Evolutionary conservation across 2,888 invertebrate genomes (phyloP).

Genomic region (Nematopogon swammerdamellus): DNA sequence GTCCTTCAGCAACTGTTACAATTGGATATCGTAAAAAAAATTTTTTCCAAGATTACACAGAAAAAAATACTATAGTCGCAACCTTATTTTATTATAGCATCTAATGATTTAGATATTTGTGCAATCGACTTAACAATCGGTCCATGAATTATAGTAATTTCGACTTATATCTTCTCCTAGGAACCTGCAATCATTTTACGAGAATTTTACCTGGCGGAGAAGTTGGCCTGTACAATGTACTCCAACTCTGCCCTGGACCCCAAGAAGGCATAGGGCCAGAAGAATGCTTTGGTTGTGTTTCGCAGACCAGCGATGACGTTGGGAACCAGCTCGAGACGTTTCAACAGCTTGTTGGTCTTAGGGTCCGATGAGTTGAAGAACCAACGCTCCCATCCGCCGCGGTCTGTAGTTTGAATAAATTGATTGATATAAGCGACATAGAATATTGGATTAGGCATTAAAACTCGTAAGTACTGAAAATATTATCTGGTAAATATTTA

Average conservation of each 20-base stretch:
- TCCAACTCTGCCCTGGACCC: constrained; percentile 70
- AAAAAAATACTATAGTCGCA: too few relatives aligned
- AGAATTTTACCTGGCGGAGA: constrained; percentile 56
- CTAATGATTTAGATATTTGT: too few relatives aligned
- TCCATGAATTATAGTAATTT: too few relatives aligned
- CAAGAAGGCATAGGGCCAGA: constrained; percentile 76
- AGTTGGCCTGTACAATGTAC: constrained; percentile 71
- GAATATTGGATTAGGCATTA: too few relatives aligned
- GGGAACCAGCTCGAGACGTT: constrained; percentile 65
- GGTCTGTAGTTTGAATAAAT: too few relatives aligned
- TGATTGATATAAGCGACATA: not conserved
- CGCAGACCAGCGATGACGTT: constrained; percentile 64
- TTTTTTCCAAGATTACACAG: too few relatives aligned
- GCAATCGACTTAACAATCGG: too few relatives aligned
- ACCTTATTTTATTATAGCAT: too few relatives aligned
- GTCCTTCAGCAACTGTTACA: constrained; percentile 62
- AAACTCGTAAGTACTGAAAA: too few relatives aligned
- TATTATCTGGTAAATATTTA: not conserved
- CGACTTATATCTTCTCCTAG: too few relatives aligned
- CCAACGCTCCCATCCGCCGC: constrained; percentile 74
- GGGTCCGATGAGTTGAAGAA: constrained; percentile 68
- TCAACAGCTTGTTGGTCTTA: constrained; percentile 58
- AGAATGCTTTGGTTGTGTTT: constrained; percentile 71
- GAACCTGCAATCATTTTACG: too few relatives aligned
- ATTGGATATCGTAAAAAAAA: too few relatives aligned